A percentile compares a stretch with the other conserved stretches of the same genome.
Evolutionary conservation across 2,113 vertebrate species (phyloP).

Genomic region (Muscicapa adusta): DNA sequence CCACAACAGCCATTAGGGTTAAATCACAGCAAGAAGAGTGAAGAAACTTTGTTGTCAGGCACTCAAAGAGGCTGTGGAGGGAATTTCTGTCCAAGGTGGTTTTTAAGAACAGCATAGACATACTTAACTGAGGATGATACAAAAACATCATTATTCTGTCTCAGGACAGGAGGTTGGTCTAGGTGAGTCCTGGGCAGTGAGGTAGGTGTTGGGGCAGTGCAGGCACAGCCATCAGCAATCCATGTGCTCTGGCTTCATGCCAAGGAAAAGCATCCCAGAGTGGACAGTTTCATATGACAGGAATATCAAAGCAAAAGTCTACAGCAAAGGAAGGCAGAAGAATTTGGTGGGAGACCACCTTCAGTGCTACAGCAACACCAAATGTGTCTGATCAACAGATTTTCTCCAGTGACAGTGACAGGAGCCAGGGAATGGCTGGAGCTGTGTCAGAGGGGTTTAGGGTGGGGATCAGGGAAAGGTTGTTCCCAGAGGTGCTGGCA

Average conservation of each 20-base stretch:
- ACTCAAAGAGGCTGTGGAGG: too few species aligned
- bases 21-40: too few species aligned
- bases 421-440: accelerated
- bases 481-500: too few species aligned
- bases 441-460: background rate
- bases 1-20: too few species aligned
- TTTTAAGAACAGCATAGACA: background rate
- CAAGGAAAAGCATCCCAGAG: background rate
- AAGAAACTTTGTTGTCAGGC: too few species aligned
- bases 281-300: background rate
- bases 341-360: background rate
- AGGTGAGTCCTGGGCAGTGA: background rate
- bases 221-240: background rate
- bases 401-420: background rate
- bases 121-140: background rate
- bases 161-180: background rate
- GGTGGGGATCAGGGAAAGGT: too few species aligned
- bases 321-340: background rate
- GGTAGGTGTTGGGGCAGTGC: background rate
- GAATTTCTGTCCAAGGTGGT: background rate
- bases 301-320: background rate
- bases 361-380: background rate
- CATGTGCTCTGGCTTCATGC: accelerated
- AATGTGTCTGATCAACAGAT: accelerated
- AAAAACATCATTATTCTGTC: background rate